Conservation (phyloP, 2,797 vertebrate species). For the Spinus pinus region DNA sequence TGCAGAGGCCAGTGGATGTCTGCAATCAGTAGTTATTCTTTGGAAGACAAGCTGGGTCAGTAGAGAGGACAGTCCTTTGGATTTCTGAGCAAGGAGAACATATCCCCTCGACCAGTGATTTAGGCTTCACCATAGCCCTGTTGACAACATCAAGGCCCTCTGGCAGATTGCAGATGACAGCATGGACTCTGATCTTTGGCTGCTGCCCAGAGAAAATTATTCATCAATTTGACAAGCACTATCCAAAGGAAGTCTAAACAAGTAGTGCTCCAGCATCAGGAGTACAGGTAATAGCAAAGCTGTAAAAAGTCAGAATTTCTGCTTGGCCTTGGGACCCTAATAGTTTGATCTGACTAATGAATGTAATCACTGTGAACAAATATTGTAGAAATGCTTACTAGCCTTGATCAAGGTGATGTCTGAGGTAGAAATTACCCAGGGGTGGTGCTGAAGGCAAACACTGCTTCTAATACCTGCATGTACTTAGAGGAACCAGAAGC, state of each 20-base stretch:
- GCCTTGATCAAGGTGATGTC: neutral
- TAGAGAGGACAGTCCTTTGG: neutral
- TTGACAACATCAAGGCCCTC: neutral
- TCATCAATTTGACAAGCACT: neutral
- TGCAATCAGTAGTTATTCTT: neutral
- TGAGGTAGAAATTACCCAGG: neutral
- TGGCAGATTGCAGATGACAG: neutral
- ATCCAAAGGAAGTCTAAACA: neutral
- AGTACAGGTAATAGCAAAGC: neutral
- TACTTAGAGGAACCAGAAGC: neutral
- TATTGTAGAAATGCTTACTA: neutral
- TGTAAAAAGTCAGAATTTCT: neutral
- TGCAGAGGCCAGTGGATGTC: neutral
- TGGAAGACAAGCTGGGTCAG: neutral
- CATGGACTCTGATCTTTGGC: slow-evolving; percentile 18
- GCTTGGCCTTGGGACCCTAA: neutral
- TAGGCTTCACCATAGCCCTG: neutral
- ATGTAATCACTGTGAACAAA: neutral
- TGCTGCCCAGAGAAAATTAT: neutral
- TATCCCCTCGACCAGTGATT: neutral
- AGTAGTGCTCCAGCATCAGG: neutral
- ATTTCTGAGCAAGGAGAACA: neutral
- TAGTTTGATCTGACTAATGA: neutral
- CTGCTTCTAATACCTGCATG: neutral
- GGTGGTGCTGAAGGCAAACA: neutral